Evolutionary conservation across 2,888 invertebrate genomes (phyloP).

Genomic region (Stenchaetothrips biformis): DNA sequence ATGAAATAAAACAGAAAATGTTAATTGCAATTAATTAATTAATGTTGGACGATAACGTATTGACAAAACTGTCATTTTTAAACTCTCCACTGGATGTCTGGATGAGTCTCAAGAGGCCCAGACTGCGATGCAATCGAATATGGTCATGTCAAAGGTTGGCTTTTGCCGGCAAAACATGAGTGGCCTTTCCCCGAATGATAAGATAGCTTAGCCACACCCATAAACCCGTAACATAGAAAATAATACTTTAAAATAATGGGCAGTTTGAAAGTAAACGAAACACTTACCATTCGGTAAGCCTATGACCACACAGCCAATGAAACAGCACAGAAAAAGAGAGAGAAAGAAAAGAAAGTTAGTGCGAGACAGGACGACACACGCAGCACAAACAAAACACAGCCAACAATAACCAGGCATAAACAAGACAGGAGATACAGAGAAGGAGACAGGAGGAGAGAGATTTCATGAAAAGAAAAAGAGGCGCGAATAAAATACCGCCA

Average conservation of each 20-base stretch:
- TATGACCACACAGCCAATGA: conserved; percentile 41
- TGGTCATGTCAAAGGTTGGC: no score
- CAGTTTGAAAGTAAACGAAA: conserved; percentile 35
- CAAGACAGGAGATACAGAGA: conserved; percentile 29
- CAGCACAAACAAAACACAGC: conserved; percentile 33
- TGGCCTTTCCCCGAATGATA: no score
- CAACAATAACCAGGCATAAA: conserved; percentile 28
- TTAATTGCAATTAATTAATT: no score
- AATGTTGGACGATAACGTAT: no score
- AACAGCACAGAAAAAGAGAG: conserved; percentile 40
- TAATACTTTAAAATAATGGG: neutral
- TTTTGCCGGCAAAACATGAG: no score
- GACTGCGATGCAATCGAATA: no score
- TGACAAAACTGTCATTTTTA: no score
- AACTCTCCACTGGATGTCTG: no score
- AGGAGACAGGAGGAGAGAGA: conserved; percentile 26
- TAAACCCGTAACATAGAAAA: no score
- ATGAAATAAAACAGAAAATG: neutral
- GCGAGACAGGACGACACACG: conserved; percentile 45
- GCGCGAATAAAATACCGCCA: no score
- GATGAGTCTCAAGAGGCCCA: no score
- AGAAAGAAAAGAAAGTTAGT: conserved; percentile 39
- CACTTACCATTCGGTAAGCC: conserved; percentile 47
- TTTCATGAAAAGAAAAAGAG: neutral
- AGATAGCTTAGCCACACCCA: no score